phyloP scores from a whole-genome alignment of 2,113 vertebrate species.

The Ochotona curzoniae region DNA sequence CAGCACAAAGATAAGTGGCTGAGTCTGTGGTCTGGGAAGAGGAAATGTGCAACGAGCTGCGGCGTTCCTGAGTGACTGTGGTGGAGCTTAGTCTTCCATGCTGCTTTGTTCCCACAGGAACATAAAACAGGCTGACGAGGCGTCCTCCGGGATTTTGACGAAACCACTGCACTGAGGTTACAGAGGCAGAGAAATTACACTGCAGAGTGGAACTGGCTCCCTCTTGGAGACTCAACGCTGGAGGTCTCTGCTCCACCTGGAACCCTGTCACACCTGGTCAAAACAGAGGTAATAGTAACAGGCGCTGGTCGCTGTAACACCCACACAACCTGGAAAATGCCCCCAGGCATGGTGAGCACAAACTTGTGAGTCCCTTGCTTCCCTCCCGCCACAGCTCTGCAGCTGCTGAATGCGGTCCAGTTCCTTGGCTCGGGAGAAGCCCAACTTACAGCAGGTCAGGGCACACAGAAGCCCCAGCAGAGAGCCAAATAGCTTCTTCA shows the following conservation, averaged over 20 bases:
- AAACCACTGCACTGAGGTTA: not conserved
- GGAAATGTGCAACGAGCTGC: not conserved
- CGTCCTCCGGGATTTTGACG: not conserved
- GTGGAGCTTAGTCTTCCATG: not conserved
- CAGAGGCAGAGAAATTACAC: not conserved
- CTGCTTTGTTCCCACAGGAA: slow-evolving; percentile 8
- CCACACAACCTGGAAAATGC: not conserved
- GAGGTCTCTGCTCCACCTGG: slow-evolving; percentile 50
- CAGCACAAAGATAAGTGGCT: slow-evolving; percentile 51
- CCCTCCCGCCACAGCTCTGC: not conserved
- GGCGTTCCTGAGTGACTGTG: rapidly evolving
- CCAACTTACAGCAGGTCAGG: slow-evolving; percentile 61
- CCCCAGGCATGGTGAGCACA: not conserved
- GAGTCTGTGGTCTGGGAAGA: slow-evolving; percentile 52
- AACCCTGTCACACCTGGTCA: slow-evolving; percentile 61
- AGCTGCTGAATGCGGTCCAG: not conserved
- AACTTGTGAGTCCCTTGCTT: not conserved
- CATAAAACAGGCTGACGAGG: slow-evolving; percentile 2
- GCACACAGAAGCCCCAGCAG: slow-evolving; percentile 59
- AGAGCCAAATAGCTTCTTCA: not conserved
- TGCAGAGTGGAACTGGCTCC: not conserved
- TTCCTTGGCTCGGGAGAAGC: not conserved
- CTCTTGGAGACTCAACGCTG: slow-evolving; percentile 33
- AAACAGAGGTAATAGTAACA: not conserved
- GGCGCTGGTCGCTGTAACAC: not conserved